Conservation (phyloP, 2,888 invertebrate species). For the Sphaerophoria rueppellii region DNA sequence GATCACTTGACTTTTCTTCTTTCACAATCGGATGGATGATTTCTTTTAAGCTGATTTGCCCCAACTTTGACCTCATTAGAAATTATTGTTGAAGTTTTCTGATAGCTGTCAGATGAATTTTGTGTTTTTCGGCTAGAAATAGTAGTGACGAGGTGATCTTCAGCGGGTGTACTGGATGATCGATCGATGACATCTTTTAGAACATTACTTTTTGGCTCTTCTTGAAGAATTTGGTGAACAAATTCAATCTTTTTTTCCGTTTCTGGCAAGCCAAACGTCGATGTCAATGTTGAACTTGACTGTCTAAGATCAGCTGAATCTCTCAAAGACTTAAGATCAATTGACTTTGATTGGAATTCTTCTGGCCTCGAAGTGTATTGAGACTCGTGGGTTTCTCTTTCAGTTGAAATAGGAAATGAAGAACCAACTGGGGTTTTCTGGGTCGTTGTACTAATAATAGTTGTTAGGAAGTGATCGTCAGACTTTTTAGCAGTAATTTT, state of each 20-base stretch:
- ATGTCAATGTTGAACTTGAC: slow-evolving; percentile 5
- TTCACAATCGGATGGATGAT: neutral
- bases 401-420: slow-evolving; percentile 4
- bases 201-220: neutral
- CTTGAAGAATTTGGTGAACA: slow-evolving; percentile 1
- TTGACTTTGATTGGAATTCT: slow-evolving; percentile 75
- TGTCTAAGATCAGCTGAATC: neutral
- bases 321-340: slow-evolving; percentile 74
- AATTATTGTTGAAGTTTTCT: neutral
- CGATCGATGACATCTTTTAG: neutral
- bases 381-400: neutral
- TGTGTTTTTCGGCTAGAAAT: neutral
- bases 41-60: slow-evolving; percentile 32
- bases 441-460: neutral
- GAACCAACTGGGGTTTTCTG: neutral
- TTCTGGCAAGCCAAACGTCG: slow-evolving; percentile 4
- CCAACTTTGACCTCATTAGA: neutral
- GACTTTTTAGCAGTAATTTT: neutral
- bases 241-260: neutral
- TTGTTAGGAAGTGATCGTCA: neutral
- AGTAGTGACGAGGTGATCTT: neutral
- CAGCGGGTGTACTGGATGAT: neutral
- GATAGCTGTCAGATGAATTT: neutral
- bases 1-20: too few species aligned
- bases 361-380: slow-evolving; percentile 1